These are phyloP conservation scores for Ditylenchus weischeri DNA, from an alignment of 2,888 invertebrate species.

Conservation along the genomic window DNA sequence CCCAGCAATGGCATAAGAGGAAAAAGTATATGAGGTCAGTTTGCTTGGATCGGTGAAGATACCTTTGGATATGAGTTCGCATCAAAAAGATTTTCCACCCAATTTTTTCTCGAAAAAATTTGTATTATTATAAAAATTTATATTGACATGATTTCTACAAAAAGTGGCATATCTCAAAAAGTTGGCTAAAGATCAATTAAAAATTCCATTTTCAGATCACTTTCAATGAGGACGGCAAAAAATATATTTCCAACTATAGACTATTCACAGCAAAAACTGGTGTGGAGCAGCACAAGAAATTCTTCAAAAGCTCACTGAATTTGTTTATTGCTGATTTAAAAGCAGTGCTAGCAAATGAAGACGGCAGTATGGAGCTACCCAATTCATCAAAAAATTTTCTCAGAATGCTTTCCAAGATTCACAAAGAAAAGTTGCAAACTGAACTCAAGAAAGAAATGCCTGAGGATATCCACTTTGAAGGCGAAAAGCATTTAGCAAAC, in stretches of 20 bases:
- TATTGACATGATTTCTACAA: neutral
- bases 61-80: too few species aligned
- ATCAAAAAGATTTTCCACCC: too few species aligned
- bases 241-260: slow-evolving; percentile 1
- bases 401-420: neutral
- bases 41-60: too few species aligned
- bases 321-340: slow-evolving; percentile 11
- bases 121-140: too few species aligned
- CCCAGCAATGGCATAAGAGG: too few species aligned
- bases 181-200: too few species aligned
- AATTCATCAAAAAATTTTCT: slow-evolving; percentile 23
- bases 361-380: neutral
- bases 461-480: slow-evolving; percentile 24
- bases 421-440: neutral
- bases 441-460: neutral
- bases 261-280: neutral
- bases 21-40: too few species aligned
- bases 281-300: slow-evolving; percentile 7
- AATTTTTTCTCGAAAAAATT: too few species aligned
- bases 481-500: slow-evolving; percentile 35
- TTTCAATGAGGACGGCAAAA: slow-evolving; percentile 11
- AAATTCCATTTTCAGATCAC: neutral
- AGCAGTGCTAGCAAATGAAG: neutral
- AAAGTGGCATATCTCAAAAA: neutral
- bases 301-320: neutral